Percentiles rank a stretch among this genome's conserved stretches.
These are phyloP conservation scores for Homarus gammarus DNA, from an alignment of 2,888 invertebrate species.

Conservation along the genomic window DNA sequence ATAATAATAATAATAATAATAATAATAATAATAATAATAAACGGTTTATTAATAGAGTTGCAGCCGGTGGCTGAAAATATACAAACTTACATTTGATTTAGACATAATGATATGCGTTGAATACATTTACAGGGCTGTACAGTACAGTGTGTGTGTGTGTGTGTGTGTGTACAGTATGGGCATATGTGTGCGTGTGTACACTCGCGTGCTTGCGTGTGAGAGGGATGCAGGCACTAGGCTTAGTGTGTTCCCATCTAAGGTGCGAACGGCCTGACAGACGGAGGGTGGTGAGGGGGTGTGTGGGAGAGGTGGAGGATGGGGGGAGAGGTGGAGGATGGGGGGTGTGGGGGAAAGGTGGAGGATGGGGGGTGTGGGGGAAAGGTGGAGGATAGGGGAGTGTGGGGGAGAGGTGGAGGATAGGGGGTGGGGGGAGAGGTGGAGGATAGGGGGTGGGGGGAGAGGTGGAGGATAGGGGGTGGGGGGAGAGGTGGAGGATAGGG, in stretches of 20 bases:
- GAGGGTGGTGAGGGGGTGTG: neutral
- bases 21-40: no score
- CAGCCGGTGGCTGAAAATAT: no score
- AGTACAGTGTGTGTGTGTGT: no score
- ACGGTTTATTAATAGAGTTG: no score
- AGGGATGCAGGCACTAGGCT: neutral
- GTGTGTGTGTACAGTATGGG: no score
- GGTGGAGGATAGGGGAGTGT: neutral
- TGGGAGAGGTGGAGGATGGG: neutral
- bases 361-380: neutral
- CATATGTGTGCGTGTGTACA: neutral
- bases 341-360: neutral
- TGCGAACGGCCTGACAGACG: neutral
- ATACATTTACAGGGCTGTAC: no score
- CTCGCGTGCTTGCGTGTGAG: no score
- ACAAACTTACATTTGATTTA: no score
- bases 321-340: neutral
- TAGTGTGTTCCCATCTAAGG: conserved; percentile 5
- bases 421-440: neutral
- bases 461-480: neutral
- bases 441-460: neutral
- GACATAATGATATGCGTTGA: no score
- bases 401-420: neutral
- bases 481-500: no score
- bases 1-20: no score